These are phyloP conservation scores for Capreolus pygargus DNA, from an alignment of 2,113 vertebrate species.

Conservation along the genomic window DNA sequence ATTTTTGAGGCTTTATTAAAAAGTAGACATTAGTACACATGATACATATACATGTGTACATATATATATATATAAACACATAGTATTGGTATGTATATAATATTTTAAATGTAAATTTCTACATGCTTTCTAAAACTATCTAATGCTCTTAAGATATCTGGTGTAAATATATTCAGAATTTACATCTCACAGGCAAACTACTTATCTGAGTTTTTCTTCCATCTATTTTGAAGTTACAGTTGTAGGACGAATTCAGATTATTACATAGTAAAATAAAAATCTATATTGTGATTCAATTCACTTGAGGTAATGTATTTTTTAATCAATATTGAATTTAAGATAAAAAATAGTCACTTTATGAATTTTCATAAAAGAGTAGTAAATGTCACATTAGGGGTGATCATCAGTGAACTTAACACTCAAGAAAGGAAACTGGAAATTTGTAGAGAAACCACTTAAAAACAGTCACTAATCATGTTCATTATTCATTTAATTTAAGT, in stretches of 20 bases:
- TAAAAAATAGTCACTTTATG: slow-evolving; percentile 62
- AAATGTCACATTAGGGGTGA: slow-evolving; percentile 70
- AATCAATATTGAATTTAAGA: slow-evolving; percentile 51
- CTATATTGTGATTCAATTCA: background rate
- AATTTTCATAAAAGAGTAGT: slow-evolving; percentile 58
- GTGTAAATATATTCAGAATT: background rate
- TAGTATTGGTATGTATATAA: background rate
- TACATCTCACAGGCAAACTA: background rate
- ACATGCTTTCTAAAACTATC: background rate
- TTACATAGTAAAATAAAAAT: background rate
- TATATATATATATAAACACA: background rate
- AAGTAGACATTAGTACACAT: background rate
- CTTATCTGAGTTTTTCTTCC: background rate
- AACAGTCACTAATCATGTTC: slow-evolving; percentile 16
- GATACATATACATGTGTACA: background rate
- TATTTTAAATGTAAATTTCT: background rate
- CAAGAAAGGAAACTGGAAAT: slow-evolving; percentile 60
- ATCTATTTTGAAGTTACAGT: background rate
- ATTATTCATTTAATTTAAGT: slow-evolving; percentile 52
- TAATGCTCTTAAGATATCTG: background rate
- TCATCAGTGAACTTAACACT: slow-evolving; percentile 45
- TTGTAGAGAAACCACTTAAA: slow-evolving; percentile 64
- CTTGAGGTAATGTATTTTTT: background rate
- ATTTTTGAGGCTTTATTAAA: background rate
- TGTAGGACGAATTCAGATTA: background rate